Evolutionary conservation across 2,797 vertebrate species (phyloP).

Genomic region (Philypnodon macrostomus): DNA sequence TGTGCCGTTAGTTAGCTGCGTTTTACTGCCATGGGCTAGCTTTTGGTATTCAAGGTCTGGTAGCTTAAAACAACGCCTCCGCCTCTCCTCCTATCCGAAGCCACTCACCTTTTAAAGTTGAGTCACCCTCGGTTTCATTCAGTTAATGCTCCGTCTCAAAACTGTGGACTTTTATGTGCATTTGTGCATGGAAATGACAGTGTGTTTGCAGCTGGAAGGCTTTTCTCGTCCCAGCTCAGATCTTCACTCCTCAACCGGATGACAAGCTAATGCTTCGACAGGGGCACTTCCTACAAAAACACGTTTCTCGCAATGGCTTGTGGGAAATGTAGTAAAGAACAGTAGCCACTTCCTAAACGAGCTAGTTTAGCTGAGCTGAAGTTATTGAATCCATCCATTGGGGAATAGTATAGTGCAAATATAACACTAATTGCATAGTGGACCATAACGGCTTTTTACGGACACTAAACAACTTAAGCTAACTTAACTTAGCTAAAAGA

Average conservation of each 20-base stretch:
- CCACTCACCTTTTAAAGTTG: slow-evolving; percentile 55
- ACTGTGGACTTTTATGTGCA: background rate
- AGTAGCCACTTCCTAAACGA: too few relatives aligned
- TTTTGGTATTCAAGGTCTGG: slow-evolving; percentile 37
- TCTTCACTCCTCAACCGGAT: slow-evolving; percentile 69
- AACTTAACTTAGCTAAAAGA: background rate
- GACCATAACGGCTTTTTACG: too few relatives aligned
- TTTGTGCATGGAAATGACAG: slow-evolving; percentile 31
- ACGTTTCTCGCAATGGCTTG: slow-evolving; percentile 16
- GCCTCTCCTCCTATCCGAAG: background rate
- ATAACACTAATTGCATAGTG: too few relatives aligned
- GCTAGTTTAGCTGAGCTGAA: too few relatives aligned
- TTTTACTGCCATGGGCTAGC: slow-evolving; percentile 41
- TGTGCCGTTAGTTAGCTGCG: slow-evolving; percentile 33
- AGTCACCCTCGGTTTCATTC: slow-evolving; percentile 33
- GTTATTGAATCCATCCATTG: too few relatives aligned
- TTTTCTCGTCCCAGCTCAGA: slow-evolving; percentile 28
- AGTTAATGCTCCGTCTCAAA: slow-evolving; percentile 11
- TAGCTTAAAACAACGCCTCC: slow-evolving; percentile 29
- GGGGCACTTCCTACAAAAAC: slow-evolving; percentile 73
- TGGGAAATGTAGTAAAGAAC: slow-evolving; percentile 72
- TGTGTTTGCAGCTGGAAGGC: slow-evolving; percentile 18
- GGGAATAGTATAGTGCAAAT: too few relatives aligned
- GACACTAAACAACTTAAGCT: too few relatives aligned
- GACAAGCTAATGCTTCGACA: slow-evolving; percentile 42